Conservation (phyloP, 2,888 invertebrate species). For the Drosophila vallismaia region DNA sequence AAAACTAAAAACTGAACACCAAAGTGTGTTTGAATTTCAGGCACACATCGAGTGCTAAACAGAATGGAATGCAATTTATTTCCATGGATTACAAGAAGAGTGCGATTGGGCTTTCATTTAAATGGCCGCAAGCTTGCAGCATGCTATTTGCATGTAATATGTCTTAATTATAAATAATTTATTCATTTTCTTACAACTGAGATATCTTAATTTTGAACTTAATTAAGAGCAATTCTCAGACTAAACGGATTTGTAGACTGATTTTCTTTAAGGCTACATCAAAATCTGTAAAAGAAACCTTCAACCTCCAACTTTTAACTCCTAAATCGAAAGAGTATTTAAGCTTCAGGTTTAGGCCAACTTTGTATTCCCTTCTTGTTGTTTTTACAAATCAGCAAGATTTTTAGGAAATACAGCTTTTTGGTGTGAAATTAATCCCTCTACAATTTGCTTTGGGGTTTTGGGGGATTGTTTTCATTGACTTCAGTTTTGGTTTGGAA, state of each 20-base stretch:
- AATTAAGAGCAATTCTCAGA: not conserved
- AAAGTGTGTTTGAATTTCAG: conserved; percentile 19
- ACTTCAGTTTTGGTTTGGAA: conserved; percentile 17
- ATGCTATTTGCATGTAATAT: not conserved
- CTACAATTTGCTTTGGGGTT: not conserved
- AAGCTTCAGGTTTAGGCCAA: too few relatives aligned
- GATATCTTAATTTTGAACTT: too few relatives aligned
- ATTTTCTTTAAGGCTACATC: not conserved
- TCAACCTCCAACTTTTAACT: too few relatives aligned
- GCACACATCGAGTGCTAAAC: conserved; percentile 21
- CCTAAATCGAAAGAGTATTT: too few relatives aligned
- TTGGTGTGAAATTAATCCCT: conserved; percentile 13
- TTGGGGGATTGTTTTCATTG: conserved; percentile 15
- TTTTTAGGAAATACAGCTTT: not conserved
- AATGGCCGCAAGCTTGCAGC: not conserved
- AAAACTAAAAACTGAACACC: conserved; percentile 3
- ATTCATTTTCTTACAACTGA: too few relatives aligned
- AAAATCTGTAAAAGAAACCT: not conserved
- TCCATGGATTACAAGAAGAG: not conserved
- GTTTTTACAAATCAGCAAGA: not conserved
- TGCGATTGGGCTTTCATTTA: not conserved
- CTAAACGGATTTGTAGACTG: not conserved
- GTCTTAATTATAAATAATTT: not conserved
- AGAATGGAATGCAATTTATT: conserved; percentile 29
- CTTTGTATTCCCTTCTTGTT: not conserved